Conservation (phyloP, 2,797 vertebrate species). For the Allobates femoralis region DNA sequence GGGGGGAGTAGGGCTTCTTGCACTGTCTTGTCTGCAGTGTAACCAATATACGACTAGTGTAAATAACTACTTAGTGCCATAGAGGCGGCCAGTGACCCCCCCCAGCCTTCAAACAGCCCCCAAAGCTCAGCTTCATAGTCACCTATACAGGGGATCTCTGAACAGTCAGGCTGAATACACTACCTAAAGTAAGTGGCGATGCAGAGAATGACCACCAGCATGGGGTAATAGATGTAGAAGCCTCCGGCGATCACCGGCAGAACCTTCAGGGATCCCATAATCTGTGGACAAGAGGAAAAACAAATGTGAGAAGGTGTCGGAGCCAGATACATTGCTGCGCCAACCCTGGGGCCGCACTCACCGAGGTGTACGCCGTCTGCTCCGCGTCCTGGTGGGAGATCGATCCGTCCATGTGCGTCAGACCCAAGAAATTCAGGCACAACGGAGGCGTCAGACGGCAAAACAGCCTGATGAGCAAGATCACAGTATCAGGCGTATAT, state of each 20-base stretch:
- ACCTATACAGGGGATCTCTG: too few relatives aligned
- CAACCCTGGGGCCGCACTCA: too few relatives aligned
- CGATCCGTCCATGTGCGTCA: slow-evolving; percentile 97
- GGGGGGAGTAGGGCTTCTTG: too few relatives aligned
- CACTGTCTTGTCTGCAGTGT: too few relatives aligned
- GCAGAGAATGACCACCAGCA: slow-evolving; percentile 95
- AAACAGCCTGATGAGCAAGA: slow-evolving; percentile 84
- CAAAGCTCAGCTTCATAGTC: too few relatives aligned
- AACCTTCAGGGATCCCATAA: slow-evolving; percentile 97
- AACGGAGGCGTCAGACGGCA: slow-evolving; percentile 95
- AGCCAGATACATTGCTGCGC: too few relatives aligned
- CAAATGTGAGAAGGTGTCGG: too few relatives aligned
- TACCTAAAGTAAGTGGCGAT: slow-evolving; percentile 98
- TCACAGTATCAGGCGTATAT: too few relatives aligned
- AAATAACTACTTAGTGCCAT: too few relatives aligned
- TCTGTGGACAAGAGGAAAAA: slow-evolving; percentile 75
- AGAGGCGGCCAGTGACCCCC: too few relatives aligned
- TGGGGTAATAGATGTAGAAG: slow-evolving; percentile 98
- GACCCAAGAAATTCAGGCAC: slow-evolving; percentile 96
- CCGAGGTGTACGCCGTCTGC: slow-evolving; percentile 94
- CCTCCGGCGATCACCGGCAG: slow-evolving; percentile 95
- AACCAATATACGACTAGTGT: too few relatives aligned
- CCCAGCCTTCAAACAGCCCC: too few relatives aligned
- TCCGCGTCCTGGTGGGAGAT: slow-evolving; percentile 89
- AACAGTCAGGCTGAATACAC: slow-evolving; percentile 46